These are phyloP conservation scores for Chelon auratus DNA, from an alignment of 2,797 vertebrate genomes.

Conservation along the genomic window DNA sequence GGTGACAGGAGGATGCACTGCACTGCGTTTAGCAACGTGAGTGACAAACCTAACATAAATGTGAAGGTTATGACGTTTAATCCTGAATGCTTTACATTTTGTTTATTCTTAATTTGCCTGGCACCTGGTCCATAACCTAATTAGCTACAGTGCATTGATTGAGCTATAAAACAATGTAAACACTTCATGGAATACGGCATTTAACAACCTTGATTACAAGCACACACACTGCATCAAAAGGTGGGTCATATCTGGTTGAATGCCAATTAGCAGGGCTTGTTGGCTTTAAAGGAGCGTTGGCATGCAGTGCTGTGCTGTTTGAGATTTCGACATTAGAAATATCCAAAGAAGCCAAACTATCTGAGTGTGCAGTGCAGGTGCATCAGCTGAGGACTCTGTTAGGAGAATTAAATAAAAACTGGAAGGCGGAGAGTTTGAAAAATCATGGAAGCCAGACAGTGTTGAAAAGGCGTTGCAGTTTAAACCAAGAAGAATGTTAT, in stretches of 20 bases:
- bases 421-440: background rate
- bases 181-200: constrained; percentile 1
- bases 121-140: background rate
- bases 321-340: constrained; percentile 17
- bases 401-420: background rate
- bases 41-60: background rate
- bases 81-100: background rate
- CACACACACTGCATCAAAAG: constrained; percentile 21
- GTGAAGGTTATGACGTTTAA: background rate
- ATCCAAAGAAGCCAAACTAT: constrained; percentile 1
- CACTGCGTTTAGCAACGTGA: background rate
- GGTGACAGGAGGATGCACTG: background rate
- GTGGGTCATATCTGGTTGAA: constrained; percentile 32
- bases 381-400: background rate
- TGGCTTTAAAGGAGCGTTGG: constrained; percentile 5
- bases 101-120: background rate
- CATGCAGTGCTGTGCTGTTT: background rate
- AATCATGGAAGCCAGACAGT: background rate
- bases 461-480: background rate
- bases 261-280: constrained; percentile 28
- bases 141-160: constrained; percentile 15
- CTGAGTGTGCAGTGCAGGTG: background rate
- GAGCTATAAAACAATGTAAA: constrained; percentile 27
- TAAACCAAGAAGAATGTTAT: background rate
- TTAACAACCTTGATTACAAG: constrained; percentile 21